Evolutionary conservation across 2,888 invertebrate genomes (phyloP).

Genomic region (Agrotis segetum): DNA sequence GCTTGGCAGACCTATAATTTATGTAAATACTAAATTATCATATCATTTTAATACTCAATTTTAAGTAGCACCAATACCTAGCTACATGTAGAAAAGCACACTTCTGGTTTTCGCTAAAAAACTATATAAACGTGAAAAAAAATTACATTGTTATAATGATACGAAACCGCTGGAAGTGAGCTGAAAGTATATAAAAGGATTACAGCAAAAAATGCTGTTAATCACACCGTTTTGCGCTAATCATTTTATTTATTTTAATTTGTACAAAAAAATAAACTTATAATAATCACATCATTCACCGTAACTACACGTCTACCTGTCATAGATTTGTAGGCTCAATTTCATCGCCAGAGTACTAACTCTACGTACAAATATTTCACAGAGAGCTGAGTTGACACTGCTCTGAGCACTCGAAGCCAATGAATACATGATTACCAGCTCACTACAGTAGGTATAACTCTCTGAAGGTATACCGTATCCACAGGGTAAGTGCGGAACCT

Average conservation of each 20-base stretch:
- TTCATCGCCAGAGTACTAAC: background rate
- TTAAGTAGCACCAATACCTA: too few relatives aligned
- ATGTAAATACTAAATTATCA: too few relatives aligned
- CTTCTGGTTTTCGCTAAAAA: too few relatives aligned
- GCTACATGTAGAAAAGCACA: too few relatives aligned
- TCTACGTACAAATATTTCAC: constrained; percentile 33
- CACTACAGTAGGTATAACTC: background rate
- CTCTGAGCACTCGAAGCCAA: constrained; percentile 36
- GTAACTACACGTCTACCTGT: background rate
- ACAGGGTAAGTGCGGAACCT: constrained; percentile 15
- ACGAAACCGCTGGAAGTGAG: too few relatives aligned
- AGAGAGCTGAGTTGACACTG: constrained; percentile 6
- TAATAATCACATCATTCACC: background rate
- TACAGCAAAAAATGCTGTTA: too few relatives aligned
- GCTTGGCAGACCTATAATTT: too few relatives aligned
- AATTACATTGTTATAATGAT: too few relatives aligned
- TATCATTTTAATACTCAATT: too few relatives aligned
- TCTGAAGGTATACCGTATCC: constrained; percentile 13
- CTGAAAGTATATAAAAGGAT: too few relatives aligned
- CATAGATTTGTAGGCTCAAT: background rate
- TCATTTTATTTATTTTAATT: background rate
- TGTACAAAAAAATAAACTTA: background rate
- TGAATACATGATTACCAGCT: constrained; percentile 53
- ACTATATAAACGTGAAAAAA: too few relatives aligned
- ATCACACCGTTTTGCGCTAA: background rate